Evolutionary conservation across 2,888 invertebrate species (phyloP).

Genomic region (Acleris emargana): DNA sequence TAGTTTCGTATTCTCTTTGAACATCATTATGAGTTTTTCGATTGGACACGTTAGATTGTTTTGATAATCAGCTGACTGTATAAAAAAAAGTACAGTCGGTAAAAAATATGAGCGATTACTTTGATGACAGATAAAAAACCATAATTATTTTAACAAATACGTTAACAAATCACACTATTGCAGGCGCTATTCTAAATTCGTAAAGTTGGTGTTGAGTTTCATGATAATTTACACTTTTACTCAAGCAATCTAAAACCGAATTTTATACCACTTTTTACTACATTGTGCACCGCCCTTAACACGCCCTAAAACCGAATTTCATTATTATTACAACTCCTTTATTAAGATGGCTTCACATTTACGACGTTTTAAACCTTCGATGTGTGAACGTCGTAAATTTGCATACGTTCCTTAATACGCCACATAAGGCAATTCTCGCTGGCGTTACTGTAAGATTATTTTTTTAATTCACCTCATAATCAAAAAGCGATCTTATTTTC

Average conservation of each 20-base stretch:
- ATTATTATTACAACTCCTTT: slow-evolving; percentile 35
- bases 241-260: neutral
- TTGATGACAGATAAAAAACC: too few relatives aligned
- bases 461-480: slow-evolving; percentile 37
- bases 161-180: too few relatives aligned
- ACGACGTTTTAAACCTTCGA: slow-evolving; percentile 21
- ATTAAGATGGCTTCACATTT: slow-evolving; percentile 30
- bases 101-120: too few relatives aligned
- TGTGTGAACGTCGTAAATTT: slow-evolving; percentile 40
- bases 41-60: too few relatives aligned
- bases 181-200: too few relatives aligned
- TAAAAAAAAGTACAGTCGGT: too few relatives aligned
- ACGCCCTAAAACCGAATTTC: slow-evolving; percentile 25
- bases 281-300: slow-evolving; percentile 10
- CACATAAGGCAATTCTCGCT: slow-evolving; percentile 49
- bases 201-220: neutral
- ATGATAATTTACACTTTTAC: neutral
- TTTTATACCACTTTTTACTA: slow-evolving; percentile 12
- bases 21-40: too few relatives aligned
- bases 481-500: slow-evolving; percentile 34
- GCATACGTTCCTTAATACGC: slow-evolving; percentile 50
- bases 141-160: too few relatives aligned
- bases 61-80: too few relatives aligned
- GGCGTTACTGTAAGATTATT: slow-evolving; percentile 41
- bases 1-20: too few relatives aligned